Percentiles rank a stretch among this genome's conserved stretches.
Conservation (phyloP, 2,797 vertebrate genomes). For the Hydrophis major region DNA sequence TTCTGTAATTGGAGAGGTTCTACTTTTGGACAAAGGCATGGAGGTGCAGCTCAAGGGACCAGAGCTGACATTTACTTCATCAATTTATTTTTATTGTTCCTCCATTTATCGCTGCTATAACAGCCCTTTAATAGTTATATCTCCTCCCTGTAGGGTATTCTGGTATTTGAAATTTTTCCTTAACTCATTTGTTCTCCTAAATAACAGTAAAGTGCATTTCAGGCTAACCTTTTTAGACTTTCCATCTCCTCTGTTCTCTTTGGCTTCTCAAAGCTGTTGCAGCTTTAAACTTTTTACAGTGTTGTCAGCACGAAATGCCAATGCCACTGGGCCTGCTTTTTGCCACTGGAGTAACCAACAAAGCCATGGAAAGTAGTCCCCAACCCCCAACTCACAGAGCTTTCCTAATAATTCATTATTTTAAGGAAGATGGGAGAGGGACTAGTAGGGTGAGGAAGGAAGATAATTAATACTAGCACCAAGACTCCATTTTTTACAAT, state of each 20-base stretch:
- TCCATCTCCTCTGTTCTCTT: conserved; percentile 76
- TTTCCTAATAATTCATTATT: conserved; percentile 72
- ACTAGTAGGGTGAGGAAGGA: conserved; percentile 33
- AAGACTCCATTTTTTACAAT: conserved; percentile 58
- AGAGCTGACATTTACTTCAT: conserved; percentile 85
- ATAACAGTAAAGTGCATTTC: conserved; percentile 85
- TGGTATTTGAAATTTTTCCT: conserved; percentile 86
- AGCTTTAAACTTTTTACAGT: conserved; percentile 81
- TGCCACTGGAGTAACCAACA: conserved; percentile 72
- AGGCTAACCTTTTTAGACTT: conserved; percentile 82
- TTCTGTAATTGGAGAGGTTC: conserved; percentile 85
- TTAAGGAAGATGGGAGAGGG: conserved; percentile 50
- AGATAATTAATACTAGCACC: conserved; percentile 59
- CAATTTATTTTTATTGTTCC: conserved; percentile 88
- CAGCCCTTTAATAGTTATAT: conserved; percentile 87
- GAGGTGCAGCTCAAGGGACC: conserved; percentile 81
- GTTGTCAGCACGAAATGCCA: conserved; percentile 78
- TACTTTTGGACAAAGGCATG: conserved; percentile 86
- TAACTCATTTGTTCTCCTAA: conserved; percentile 86
- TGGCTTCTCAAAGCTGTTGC: conserved; percentile 71
- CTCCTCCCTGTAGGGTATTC: conserved; percentile 86
- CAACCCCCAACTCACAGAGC: conserved; percentile 62
- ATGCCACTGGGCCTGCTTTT: conserved; percentile 67
- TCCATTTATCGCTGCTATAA: conserved; percentile 84
- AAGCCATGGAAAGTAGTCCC: conserved; percentile 74